Evolutionary conservation across 1,140 invertebrate species (phyloP), one percentile per base, ranked within the genome.

Genomic region (Brachionus plicatilis): DNA sequence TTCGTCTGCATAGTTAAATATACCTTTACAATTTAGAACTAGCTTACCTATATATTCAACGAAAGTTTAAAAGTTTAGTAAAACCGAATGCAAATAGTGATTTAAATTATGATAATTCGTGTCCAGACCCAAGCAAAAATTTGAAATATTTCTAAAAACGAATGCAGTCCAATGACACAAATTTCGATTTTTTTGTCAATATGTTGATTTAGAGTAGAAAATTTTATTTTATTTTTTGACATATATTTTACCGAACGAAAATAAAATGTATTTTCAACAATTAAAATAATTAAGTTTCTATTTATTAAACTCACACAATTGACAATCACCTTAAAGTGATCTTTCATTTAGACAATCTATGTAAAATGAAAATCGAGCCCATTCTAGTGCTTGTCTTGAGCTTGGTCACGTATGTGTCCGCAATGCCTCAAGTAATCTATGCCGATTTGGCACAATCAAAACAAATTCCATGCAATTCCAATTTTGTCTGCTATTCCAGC

Each of bases 11-110:
- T 60, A 60, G 53, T 60, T 43, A 9, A 72, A 72, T 43, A 41
- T 72, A 72, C 68, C 68, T 72, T 72, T 72, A 72, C 68, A 72
- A 72, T 72, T 72, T 41, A 60, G 12, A 72, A 72, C 68, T 41
- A 43, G 68, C 68, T 72, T 72, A 72, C 68, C 37, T 72, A 41
- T 41, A 60, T 60, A 43, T 41, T 72, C 7, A 41, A 72, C 37
- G n/a, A 72, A 72, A 72, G 68, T 72, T 72, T 72, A 72, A 72
- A 72, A 72, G 68, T 72, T 72, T 72, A 72, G 68, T 17, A 72
- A 72, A 72, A 72, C 9, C 68, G 37, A 72, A 72, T 72, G 68
- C 68, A 72, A 72, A 72, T 72, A 72, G 33, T 29, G 27, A 41
- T 9, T 20, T 41, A 72, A 72, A 72, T 72, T 72, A 72, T 72